Evolutionary conservation across 2,113 vertebrate species (phyloP), one percentile per base, ranked within the genome.

Genomic region (Beaufortia kweichowensis): DNA sequence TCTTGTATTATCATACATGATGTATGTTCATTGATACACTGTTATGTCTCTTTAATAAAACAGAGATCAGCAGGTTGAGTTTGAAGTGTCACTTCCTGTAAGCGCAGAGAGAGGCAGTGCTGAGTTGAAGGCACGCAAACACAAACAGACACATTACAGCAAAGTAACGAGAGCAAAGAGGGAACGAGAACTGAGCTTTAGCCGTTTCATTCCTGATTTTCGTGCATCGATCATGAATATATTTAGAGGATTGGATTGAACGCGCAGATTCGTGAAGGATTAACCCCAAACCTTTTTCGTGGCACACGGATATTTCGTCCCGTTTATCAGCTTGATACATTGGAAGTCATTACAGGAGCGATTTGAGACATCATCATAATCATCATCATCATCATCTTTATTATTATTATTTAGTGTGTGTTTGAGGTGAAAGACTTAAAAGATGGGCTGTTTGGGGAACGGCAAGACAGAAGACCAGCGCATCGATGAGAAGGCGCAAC

Each of bases 381-480:
- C n/a, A n/a, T n/a, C n/a, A n/a, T n/a, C n/a, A n/a, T n/a, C n/a
- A n/a, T n/a, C n/a, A n/a, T n/a, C n/a, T n/a, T n/a, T 33, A 69
- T 23, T 33, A 31, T 31, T 29, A 53, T 67, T 67, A 1, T 29
- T 6, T 29, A 63, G 21, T 43, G 59, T 76, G 76, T 67, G 50
- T 46, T 46, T 50, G 61, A 12, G 73, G 59, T 72, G 48, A 80
- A 73, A 65, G 43, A 21, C 75, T 60, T 60, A 46, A 79, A 89
- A 84, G 75, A 95, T 96, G 94, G 94, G 94, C 86, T 95, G 94
- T 90, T 87, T 95, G 90, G 94, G 94, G 87, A 95, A 94, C 92
- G 94, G 93, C 92, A 95, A 96, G 90, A 94, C 94, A 33, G 84
- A 96, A 85, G 94, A 96, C 89, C 94, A 94, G 87, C 93, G 94